phyloP scores from a whole-genome alignment of 2,888 invertebrate species.

The Iphiclides podalirius region DNA sequence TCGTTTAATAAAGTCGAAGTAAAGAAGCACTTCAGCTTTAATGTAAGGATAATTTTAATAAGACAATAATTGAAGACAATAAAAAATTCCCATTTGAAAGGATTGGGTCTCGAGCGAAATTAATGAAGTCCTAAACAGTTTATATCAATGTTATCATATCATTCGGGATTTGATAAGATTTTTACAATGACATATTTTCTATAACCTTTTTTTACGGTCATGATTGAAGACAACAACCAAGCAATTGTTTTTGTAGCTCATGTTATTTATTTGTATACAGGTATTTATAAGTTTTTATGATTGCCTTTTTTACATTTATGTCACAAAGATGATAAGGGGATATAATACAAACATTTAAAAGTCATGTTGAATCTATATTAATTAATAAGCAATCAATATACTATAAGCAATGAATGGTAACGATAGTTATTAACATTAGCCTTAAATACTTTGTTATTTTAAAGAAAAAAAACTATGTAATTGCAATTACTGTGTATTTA shows the following conservation, averaged over 20 bases:
- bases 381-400: constrained; percentile 4
- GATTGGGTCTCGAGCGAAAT: background rate
- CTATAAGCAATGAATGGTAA: background rate
- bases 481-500: background rate
- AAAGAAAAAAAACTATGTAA: background rate
- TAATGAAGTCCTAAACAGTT: constrained; percentile 22
- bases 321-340: background rate
- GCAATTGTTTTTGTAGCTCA: background rate
- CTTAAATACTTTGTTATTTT: background rate
- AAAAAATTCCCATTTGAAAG: constrained; percentile 2
- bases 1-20: constrained; percentile 40
- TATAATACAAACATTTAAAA: constrained; percentile 3
- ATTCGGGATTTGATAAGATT: constrained; percentile 23
- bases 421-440: background rate
- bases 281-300: background rate
- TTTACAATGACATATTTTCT: constrained; percentile 12
- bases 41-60: constrained; percentile 42
- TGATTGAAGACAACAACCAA: background rate
- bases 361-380: constrained; percentile 2
- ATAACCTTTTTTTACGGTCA: background rate
- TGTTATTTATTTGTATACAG: background rate
- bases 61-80: constrained; percentile 49
- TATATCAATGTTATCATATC: constrained; percentile 30
- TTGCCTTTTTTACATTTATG: constrained; percentile 3
- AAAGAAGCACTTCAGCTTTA: constrained; percentile 52